phyloP scores from a whole-genome alignment of 2,888 invertebrate species.

The Scrobipalpa atriplicella region DNA sequence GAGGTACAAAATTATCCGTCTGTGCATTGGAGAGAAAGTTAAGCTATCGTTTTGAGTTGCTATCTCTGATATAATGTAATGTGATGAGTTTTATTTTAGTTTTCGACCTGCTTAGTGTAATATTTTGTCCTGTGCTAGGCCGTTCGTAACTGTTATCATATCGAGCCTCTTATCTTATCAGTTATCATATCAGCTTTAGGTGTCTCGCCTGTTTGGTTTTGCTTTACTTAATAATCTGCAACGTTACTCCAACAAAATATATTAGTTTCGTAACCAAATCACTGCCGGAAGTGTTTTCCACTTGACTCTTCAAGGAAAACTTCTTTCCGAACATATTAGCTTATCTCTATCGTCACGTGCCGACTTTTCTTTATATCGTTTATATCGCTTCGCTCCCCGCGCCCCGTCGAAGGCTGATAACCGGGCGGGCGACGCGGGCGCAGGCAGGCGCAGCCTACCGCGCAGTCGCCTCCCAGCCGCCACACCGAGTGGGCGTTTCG shows the following conservation, averaged over 20 bases:
- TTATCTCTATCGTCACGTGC: slow-evolving; percentile 62
- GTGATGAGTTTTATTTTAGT: not conserved
- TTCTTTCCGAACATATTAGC: slow-evolving; percentile 20
- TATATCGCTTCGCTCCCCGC: slow-evolving; percentile 63
- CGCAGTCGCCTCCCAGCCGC: slow-evolving; percentile 66
- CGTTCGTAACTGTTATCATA: slow-evolving; percentile 2
- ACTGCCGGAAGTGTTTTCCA: not conserved
- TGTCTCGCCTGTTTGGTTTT: slow-evolving; percentile 1
- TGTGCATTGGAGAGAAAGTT: no score
- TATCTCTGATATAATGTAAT: not conserved
- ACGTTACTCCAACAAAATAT: not conserved
- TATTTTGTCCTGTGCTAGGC: not conserved
- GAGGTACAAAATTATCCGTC: no score
- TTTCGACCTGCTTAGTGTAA: not conserved
- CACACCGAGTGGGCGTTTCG: slow-evolving; percentile 55
- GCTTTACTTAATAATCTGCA: not conserved
- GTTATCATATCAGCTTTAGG: slow-evolving; percentile 1
- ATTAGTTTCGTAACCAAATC: slow-evolving; percentile 12
- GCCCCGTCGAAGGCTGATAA: slow-evolving; percentile 76
- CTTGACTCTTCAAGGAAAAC: slow-evolving; percentile 14
- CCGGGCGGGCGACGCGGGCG: slow-evolving; percentile 68
- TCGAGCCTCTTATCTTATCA: not conserved
- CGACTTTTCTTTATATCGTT: slow-evolving; percentile 72
- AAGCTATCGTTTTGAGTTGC: no score
- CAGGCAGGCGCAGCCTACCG: slow-evolving; percentile 70